Base-by-base conservation (phyloP, 2,888 invertebrate genomes). In the Drepanosiphum platanoidis region DNA sequence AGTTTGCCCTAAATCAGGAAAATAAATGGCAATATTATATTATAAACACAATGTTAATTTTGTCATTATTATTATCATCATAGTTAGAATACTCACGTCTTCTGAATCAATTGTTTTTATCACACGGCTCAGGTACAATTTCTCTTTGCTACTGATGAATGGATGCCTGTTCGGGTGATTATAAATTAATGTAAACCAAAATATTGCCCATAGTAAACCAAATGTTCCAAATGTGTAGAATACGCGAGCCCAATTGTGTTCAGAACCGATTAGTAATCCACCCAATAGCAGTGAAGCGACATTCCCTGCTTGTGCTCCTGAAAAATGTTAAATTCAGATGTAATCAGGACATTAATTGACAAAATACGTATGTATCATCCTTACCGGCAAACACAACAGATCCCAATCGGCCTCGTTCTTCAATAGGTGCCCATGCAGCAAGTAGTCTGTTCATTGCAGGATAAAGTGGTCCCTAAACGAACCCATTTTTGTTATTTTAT, bases 131-230 rank as follows among this genome's bases (percentile, higher is more conserved):
- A 88, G 86, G 80, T 87, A 88, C 42, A 87, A 92, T 89, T 92
- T 93, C 89, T 95, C 95, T 86, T 92, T 91, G 84, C 94, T 93
- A 74, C 93, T 92, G 87, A 94, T 94, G 89, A 92, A 94, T 0
- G 95, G 95, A 90, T 95, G 94, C 5, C 93, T 92, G 82, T 92
- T 92, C 1, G 95, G 95, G 87, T 93, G 93, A 77, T 88, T 88
- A 71, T 88, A 88, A 30, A 88, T 88, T 13, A 90, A 87, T 1
- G 88, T 11, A 27, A 88, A 83, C 91, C 92, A 92, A 87, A 92
- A 90, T 46, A 91, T 71, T 87, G 91, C 91, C 92, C 92, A 92
- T 68, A 91, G 87, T 0, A 92, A 87, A 4, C 92, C 92, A 4
- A 92, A 87, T 1, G 90, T 90, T 18, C 92, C 92, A 88, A 92